A percentile compares a stretch with the other conserved stretches of the same genome.
These are phyloP conservation scores for Drosophila ezoana DNA, from an alignment of 2,888 invertebrate species.

Conservation along the genomic window DNA sequence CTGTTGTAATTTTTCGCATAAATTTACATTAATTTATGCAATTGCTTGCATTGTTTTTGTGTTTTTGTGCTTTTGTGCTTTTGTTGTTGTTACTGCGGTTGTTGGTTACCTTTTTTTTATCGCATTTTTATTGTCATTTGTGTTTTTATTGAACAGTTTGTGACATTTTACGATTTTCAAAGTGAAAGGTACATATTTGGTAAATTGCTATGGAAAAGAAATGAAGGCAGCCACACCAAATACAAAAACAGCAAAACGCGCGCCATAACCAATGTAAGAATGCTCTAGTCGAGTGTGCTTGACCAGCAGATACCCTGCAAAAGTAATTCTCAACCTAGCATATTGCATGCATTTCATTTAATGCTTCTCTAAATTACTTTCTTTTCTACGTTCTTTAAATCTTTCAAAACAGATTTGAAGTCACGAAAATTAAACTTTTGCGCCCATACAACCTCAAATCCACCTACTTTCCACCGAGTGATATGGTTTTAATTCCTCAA, in stretches of 20 bases:
- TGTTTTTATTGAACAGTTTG: constrained; percentile 69
- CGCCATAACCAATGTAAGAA: neutral
- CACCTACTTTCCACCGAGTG: no score
- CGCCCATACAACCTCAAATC: no score
- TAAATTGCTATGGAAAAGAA: constrained; percentile 65
- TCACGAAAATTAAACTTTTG: no score
- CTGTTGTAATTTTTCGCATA: constrained; percentile 67
- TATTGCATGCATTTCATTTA: no score
- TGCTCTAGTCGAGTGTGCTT: neutral
- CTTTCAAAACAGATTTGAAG: no score
- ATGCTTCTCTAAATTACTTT: no score
- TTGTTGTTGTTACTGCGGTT: constrained; percentile 19
- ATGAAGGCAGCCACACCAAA: constrained; percentile 23
- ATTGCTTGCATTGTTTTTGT: constrained; percentile 61
- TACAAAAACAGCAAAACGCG: neutral
- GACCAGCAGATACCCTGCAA: constrained; percentile 4
- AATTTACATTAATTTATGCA: constrained; percentile 71
- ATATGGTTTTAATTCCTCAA: no score
- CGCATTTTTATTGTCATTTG: constrained; percentile 68
- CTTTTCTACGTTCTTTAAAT: no score
- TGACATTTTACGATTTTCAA: constrained; percentile 74
- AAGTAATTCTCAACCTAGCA: neutral
- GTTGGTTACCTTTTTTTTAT: constrained; percentile 46
- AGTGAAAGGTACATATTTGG: constrained; percentile 73
- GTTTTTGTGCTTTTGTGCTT: constrained; percentile 5